These are phyloP conservation scores for Orbicella faveolata DNA, from an alignment of 64 coral and sea anemone species.

Conservation along the genomic window DNA sequence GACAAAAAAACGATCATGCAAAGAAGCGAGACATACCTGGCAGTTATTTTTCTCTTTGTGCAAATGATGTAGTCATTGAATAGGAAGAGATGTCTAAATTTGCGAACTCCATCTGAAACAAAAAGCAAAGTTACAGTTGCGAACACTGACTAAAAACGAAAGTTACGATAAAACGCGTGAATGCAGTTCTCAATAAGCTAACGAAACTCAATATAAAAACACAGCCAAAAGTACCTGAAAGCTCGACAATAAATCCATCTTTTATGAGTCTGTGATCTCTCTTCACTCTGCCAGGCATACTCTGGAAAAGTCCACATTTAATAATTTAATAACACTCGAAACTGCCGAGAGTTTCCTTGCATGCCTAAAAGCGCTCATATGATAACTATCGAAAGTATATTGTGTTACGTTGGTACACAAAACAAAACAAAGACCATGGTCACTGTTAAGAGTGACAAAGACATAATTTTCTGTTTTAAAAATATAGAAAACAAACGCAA, in stretches of 20 bases:
- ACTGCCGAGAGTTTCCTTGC: not conserved
- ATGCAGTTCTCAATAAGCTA: not conserved
- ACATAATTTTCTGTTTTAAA: no score
- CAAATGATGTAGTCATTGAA: constrained; percentile 92
- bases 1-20: no score
- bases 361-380: not conserved
- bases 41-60: constrained; percentile 86
- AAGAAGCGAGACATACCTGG: constrained; percentile 49
- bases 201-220: not conserved
- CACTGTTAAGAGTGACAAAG: no score
- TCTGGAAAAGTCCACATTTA: not conserved
- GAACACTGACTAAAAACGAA: not conserved
- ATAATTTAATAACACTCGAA: not conserved
- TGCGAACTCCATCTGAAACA: constrained; percentile 68
- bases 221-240: constrained; percentile 66
- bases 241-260: constrained; percentile 95
- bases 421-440: no score
- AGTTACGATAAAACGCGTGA: not conserved
- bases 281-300: constrained; percentile 54
- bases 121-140: not conserved
- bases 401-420: no score
- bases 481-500: no score
- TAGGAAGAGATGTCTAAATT: constrained; percentile 93
- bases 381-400: no score
- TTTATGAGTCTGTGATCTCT: constrained; percentile 87